A percentile compares a stretch with the other conserved stretches of the same genome.
These are phyloP conservation scores for Acanthochromis polyacanthus DNA, from an alignment of 2,113 vertebrate species.

Conservation along the genomic window DNA sequence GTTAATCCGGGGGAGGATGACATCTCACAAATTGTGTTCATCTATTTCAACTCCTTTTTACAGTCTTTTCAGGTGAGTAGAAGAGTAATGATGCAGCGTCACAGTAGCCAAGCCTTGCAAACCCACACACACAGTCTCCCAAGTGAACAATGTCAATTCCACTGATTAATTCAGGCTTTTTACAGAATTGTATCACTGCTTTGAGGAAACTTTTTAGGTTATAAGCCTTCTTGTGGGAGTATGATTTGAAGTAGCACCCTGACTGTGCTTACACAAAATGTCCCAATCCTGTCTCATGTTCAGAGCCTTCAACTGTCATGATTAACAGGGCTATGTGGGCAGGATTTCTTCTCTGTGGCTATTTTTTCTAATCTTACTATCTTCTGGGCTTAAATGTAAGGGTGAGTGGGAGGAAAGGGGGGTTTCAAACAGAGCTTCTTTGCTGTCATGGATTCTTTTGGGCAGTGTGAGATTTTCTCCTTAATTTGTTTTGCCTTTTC, in stretches of 20 bases:
- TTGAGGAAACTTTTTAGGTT: conserved; percentile 11
- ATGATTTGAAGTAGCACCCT: conserved; percentile 52
- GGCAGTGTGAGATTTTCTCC: neutral
- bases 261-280: conserved; percentile 19
- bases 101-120: neutral
- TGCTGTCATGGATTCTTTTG: neutral
- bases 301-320: conserved; percentile 42
- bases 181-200: neutral
- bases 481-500: neutral
- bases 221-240: conserved; percentile 21
- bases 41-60: conserved; percentile 99
- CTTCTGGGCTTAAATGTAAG: neutral
- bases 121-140: neutral
- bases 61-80: conserved; percentile 97
- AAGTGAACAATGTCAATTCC: conserved; percentile 6
- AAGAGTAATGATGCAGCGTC: neutral
- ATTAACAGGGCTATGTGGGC: conserved; percentile 42
- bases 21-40: conserved; percentile 97
- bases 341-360: conserved; percentile 34
- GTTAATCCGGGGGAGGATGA: conserved; percentile 97
- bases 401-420: conserved; percentile 21
- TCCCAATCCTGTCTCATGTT: conserved; percentile 37
- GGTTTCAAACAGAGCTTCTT: neutral
- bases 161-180: neutral
- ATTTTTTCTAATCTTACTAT: conserved; percentile 11